phyloP scores from a whole-genome alignment of 2,888 invertebrate genomes.

The Galeruca laticollis region DNA sequence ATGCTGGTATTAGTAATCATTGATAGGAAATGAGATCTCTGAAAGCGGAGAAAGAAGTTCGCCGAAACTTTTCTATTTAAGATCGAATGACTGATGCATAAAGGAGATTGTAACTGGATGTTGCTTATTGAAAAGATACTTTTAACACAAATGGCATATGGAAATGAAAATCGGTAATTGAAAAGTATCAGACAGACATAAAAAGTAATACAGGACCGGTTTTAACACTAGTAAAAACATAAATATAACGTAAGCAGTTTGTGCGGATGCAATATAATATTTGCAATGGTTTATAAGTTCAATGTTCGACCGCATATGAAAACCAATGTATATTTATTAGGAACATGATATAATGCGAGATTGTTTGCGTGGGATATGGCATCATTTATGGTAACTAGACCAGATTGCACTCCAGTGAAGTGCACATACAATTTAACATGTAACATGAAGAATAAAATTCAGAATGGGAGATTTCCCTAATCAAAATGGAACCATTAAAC shows the following conservation, averaged over 20 bases:
- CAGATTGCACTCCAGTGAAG: constrained; percentile 37
- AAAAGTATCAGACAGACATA: constrained; percentile 1
- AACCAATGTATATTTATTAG: constrained; percentile 38
- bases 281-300: constrained; percentile 27
- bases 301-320: constrained; percentile 24
- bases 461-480: no score
- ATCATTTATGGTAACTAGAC: constrained; percentile 49
- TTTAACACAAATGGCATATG: constrained; percentile 25
- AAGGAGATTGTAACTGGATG: constrained; percentile 30
- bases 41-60: constrained; percentile 19
- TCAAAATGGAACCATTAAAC: no score
- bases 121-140: constrained; percentile 35
- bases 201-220: neutral
- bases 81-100: constrained; percentile 23
- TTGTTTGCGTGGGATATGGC: constrained; percentile 47
- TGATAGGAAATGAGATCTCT: constrained; percentile 35
- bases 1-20: constrained; percentile 36
- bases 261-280: constrained; percentile 32
- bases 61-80: constrained; percentile 29
- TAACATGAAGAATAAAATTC: no score
- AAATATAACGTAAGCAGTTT: neutral
- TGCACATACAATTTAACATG: constrained; percentile 2
- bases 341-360: constrained; percentile 44
- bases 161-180: constrained; percentile 25
- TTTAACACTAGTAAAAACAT: neutral